Percentiles rank a stretch among this genome's conserved stretches.
These are phyloP conservation scores for Spodoptera litura DNA, from an alignment of 1,140 invertebrate species.

Conservation along the genomic window DNA sequence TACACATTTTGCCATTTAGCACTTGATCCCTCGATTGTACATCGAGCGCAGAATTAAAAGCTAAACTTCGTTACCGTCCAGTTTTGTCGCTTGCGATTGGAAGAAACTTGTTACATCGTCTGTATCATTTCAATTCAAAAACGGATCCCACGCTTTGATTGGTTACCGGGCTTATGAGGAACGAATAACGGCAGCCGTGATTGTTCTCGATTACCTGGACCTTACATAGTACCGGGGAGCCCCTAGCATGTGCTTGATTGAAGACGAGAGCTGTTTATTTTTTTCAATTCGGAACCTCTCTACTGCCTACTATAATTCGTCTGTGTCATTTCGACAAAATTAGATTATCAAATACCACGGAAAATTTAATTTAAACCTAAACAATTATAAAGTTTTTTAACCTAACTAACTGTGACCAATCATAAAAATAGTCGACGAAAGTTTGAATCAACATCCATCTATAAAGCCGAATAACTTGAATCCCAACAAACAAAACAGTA, in stretches of 20 bases:
- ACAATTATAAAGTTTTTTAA: too few species aligned
- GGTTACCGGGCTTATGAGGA: slow-evolving; percentile 65
- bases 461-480: too few species aligned
- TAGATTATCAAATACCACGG: too few species aligned
- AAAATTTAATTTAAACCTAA: too few species aligned
- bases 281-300: background rate
- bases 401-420: too few species aligned
- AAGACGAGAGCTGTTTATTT: slow-evolving; percentile 3
- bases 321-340: too few species aligned
- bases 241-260: background rate
- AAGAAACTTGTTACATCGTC: slow-evolving; percentile 84
- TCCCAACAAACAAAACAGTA: background rate
- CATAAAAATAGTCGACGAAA: too few species aligned
- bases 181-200: slow-evolving; percentile 29
- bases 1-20: background rate
- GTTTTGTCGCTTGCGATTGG: slow-evolving; percentile 80
- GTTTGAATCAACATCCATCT: too few species aligned
- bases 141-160: slow-evolving; percentile 81
- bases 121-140: slow-evolving; percentile 83
- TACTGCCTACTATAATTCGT: too few species aligned
- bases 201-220: slow-evolving; percentile 37
- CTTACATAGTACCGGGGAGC: background rate
- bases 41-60: slow-evolving; percentile 77
- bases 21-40: slow-evolving; percentile 37
- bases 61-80: slow-evolving; percentile 81